phyloP scores from a whole-genome alignment of 1,140 invertebrate species.

The Capitella teleta region DNA sequence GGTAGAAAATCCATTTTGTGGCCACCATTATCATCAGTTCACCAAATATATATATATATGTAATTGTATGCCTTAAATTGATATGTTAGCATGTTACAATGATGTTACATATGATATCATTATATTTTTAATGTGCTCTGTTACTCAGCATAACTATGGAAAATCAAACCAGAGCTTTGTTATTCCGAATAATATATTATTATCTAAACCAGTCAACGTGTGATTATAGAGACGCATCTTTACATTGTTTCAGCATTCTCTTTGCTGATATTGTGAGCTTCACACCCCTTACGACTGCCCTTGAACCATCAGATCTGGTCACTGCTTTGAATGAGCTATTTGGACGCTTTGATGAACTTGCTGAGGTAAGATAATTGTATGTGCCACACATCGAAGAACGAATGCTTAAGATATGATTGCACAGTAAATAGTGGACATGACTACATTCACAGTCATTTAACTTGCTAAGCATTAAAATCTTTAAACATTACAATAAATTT shows the following conservation, averaged over 20 bases:
- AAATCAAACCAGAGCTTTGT: neutral
- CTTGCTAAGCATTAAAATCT: neutral
- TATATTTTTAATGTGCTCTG: neutral
- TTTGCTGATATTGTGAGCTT: constrained; percentile 92
- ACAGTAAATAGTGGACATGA: neutral
- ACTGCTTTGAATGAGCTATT: constrained; percentile 71
- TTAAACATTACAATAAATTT: neutral
- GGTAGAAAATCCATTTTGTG: too few relatives aligned
- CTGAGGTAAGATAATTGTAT: constrained; percentile 6
- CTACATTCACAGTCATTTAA: neutral
- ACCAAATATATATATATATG: too few relatives aligned
- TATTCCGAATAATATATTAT: neutral
- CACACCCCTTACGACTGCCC: constrained; percentile 80
- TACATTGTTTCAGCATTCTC: constrained; percentile 52
- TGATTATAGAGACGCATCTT: neutral
- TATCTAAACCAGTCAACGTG: neutral
- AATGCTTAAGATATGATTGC: neutral
- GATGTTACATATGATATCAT: too few relatives aligned
- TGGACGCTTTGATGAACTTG: constrained; percentile 70
- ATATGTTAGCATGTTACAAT: too few relatives aligned
- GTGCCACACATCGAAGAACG: neutral
- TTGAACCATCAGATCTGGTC: constrained; percentile 72
- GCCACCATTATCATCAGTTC: too few relatives aligned
- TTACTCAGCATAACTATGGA: neutral
- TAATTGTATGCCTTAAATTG: too few relatives aligned